phyloP scores from a whole-genome alignment of 1,140 invertebrate species.

The Drosophila mayri region DNA sequence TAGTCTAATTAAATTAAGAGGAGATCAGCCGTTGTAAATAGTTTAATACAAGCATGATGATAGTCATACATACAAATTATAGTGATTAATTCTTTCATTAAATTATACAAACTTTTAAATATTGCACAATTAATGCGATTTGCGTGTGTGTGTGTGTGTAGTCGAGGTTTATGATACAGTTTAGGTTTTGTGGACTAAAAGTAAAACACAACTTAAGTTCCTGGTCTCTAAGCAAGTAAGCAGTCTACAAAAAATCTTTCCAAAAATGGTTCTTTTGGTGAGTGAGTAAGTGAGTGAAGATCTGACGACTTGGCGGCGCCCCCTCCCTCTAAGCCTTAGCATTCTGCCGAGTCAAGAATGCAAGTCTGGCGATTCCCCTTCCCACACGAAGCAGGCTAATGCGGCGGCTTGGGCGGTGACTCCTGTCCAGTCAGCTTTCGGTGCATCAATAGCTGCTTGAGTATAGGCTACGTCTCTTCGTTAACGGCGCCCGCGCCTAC shows the following conservation, averaged over 20 bases:
- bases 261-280: slow-evolving; percentile 70
- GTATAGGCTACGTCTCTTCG: slow-evolving; percentile 85
- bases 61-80: slow-evolving; percentile 39
- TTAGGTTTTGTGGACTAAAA: slow-evolving; percentile 20
- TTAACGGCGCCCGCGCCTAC: slow-evolving; percentile 67
- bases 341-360: slow-evolving; percentile 46
- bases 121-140: slow-evolving; percentile 74
- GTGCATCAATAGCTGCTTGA: slow-evolving; percentile 84
- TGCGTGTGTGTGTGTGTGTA: slow-evolving; percentile 39
- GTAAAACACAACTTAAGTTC: slow-evolving; percentile 51
- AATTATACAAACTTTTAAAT: slow-evolving; percentile 63
- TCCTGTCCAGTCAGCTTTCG: slow-evolving; percentile 55
- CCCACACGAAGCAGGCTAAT: slow-evolving; percentile 14
- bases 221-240: slow-evolving; percentile 58
- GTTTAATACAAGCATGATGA: slow-evolving; percentile 57
- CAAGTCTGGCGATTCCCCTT: slow-evolving; percentile 4
- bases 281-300: slow-evolving; percentile 43
- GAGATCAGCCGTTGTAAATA: slow-evolving; percentile 74
- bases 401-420: slow-evolving; percentile 26
- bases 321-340: slow-evolving; percentile 14
- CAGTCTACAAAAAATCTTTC: slow-evolving; percentile 73
- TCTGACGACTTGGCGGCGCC: slow-evolving; percentile 12
- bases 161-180: slow-evolving; percentile 21
- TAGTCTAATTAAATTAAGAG: slow-evolving; percentile 75
- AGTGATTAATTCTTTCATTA: slow-evolving; percentile 34